Evolutionary conservation across 2,888 invertebrate genomes (phyloP).

Genomic region (Reticulitermes lucifugus): DNA sequence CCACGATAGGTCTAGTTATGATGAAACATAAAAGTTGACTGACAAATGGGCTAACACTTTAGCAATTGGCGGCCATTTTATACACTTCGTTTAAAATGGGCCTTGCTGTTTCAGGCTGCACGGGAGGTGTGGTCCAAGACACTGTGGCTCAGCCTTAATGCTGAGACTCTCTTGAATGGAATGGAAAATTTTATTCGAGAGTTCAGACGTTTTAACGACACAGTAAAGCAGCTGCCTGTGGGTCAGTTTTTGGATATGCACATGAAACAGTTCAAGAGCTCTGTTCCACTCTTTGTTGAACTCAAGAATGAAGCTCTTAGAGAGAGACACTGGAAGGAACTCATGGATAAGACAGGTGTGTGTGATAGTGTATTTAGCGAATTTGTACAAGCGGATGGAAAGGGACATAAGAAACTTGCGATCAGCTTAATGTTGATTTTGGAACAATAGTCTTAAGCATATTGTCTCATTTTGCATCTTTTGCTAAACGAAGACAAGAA

Average conservation of each 20-base stretch:
- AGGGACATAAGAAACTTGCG: too few species aligned
- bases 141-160: conserved; percentile 88
- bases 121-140: conserved; percentile 88
- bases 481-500: too few species aligned
- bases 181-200: conserved; percentile 87
- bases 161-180: conserved; percentile 84
- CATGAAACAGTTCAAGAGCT: conserved; percentile 89
- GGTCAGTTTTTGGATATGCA: conserved; percentile 80
- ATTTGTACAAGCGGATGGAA: too few species aligned
- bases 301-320: conserved; percentile 91
- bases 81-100: not conserved
- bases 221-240: conserved; percentile 68
- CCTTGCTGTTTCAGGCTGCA: conserved; percentile 64
- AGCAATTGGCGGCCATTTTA: too few species aligned
- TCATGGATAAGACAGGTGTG: conserved; percentile 86
- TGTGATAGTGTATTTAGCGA: too few species aligned
- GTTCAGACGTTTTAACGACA: conserved; percentile 79
- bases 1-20: too few species aligned
- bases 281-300: conserved; percentile 90
- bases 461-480: too few species aligned
- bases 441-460: too few species aligned
- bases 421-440: too few species aligned
- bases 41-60: too few species aligned
- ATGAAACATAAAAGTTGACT: too few species aligned
- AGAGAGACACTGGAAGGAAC: conserved; percentile 88